Evolutionary conservation across 2,888 invertebrate species (phyloP), one percentile per base, ranked within the genome.

Genomic region (Arrhopalites spinosus): DNA sequence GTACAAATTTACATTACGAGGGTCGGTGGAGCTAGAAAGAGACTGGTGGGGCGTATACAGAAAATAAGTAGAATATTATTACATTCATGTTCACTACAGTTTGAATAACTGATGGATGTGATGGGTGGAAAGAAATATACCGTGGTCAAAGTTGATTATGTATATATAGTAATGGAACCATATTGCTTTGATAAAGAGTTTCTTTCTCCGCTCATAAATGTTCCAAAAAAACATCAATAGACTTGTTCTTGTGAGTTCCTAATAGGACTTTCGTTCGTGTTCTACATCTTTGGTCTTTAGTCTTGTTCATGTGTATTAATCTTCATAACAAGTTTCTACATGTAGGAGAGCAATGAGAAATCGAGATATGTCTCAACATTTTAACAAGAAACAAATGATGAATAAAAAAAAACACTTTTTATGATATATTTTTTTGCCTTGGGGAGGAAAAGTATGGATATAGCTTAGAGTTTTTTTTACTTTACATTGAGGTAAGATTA

Each of bases 61-160:
- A n/a, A n/a, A 1, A 5, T 20, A n/a, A 17, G 17, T 43, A 8
- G 20, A 66, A 45, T 66, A 66, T 59, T 66, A 66, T 70, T 29
- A 53, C 36, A 70, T 30, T 70, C 70, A 70, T 70, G 70, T 70
- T 70, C 56, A 70, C 53, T 53, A 70, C 53, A n/a, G n/a, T 56
- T 30, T 70, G 70, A 56, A 70, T 70, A 45, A 45, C 66, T 45
- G 66, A 45, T 45, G 59, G 59, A 23, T 7, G 36, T 36, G 36
- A 11, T 7, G 11, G 36, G 59, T 13, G 59, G 45, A 59, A 59
- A 2, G 20, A n/a, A 20, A 53, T n/a, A n/a, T 3, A 36, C 17
- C 17, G 30, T 66, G 66, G n/a, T 66, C 66, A 66, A 45, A 23
- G 45, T 43, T 66, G n/a, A 36, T 36, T 36, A 36, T 15, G 53